phyloP scores from a whole-genome alignment of 2,113 vertebrate species.

The Lynx canadensis region DNA sequence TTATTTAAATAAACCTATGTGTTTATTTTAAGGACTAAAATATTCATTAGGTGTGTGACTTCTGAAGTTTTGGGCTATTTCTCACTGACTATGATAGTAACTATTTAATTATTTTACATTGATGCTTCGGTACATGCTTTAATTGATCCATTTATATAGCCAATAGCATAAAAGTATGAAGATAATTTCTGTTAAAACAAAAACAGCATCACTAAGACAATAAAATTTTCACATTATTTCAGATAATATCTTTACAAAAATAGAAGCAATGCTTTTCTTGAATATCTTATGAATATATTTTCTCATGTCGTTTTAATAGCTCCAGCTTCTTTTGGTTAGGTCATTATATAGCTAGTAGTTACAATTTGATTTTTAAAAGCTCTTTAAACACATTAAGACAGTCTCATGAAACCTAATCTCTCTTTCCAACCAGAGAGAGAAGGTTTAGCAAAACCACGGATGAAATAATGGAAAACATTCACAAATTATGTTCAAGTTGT shows the following conservation, averaged over 20 bases:
- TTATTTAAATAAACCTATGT: conserved; percentile 70
- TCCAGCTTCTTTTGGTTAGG: not conserved
- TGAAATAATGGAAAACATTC: not conserved
- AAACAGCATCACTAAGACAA: not conserved
- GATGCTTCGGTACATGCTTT: not conserved
- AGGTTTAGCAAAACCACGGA: not conserved
- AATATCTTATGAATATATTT: not conserved
- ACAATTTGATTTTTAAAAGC: not conserved
- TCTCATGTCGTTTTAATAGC: not conserved
- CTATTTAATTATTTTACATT: conserved; percentile 6
- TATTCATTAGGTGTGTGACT: conserved; percentile 55
- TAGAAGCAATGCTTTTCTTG: not conserved
- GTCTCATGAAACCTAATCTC: not conserved
- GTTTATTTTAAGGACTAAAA: conserved; percentile 56
- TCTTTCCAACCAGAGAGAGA: not conserved
- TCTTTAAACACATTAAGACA: not conserved
- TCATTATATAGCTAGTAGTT: conserved; percentile 1
- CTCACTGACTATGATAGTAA: not conserved
- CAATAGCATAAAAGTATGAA: not conserved
- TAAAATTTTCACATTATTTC: not conserved
- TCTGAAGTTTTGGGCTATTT: not conserved
- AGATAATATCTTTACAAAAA: not conserved
- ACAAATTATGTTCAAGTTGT: conserved; percentile 1
- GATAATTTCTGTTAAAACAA: conserved; percentile 53
- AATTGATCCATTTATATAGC: not conserved